phyloP scores from a whole-genome alignment of 2,797 vertebrate genomes.

The Hypotaenidia okinawae region DNA sequence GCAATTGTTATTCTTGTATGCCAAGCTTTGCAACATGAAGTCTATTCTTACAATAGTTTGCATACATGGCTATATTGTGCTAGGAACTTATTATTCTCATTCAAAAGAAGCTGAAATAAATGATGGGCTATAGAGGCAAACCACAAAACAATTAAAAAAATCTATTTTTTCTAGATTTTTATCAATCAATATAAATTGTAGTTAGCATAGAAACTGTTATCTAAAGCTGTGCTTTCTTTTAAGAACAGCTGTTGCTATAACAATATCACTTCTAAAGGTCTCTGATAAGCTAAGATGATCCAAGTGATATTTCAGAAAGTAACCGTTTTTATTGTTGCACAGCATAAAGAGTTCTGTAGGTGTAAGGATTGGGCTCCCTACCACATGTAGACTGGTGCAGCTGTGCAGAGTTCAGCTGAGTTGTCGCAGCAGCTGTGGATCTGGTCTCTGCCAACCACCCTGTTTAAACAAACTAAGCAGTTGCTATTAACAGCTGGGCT shows the following conservation, averaged over 20 bases:
- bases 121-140: neutral
- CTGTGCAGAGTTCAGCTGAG: neutral
- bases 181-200: neutral
- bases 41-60: neutral
- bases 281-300: neutral
- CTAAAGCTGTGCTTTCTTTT: neutral
- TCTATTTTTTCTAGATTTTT: neutral
- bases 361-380: neutral
- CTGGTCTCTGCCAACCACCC: neutral
- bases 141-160: neutral
- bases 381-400: fast-evolving
- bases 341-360: neutral
- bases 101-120: neutral
- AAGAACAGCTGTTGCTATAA: neutral
- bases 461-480: neutral
- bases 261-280: neutral
- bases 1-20: neutral
- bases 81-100: neutral
- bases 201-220: neutral
- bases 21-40: neutral
- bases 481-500: neutral
- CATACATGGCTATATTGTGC: neutral
- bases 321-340: neutral
- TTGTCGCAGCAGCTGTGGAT: neutral
- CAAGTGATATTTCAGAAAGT: neutral